Conservation (phyloP, 2,113 vertebrate species). For the Bagarius yarrelli region DNA sequence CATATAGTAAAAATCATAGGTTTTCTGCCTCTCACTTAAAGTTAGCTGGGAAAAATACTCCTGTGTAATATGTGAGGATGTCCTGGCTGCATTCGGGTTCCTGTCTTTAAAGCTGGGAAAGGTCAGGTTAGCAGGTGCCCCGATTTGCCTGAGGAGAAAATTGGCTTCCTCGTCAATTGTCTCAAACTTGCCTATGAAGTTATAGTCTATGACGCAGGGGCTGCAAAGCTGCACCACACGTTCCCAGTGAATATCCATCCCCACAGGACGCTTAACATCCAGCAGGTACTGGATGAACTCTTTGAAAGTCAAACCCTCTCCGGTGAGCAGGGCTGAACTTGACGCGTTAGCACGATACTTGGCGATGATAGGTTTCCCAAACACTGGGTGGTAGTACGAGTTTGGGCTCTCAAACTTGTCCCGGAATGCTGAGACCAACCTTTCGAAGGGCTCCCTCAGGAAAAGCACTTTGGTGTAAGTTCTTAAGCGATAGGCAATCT, state of each 20-base stretch:
- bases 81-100: slow-evolving; percentile 77
- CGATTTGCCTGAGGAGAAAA: slow-evolving; percentile 83
- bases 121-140: slow-evolving; percentile 72
- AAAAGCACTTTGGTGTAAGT: slow-evolving; percentile 93
- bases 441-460: slow-evolving; percentile 89
- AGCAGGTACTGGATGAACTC: slow-evolving; percentile 93
- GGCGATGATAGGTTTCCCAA: slow-evolving; percentile 85
- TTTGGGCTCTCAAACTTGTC: slow-evolving; percentile 93
- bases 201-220: slow-evolving; percentile 89
- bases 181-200: slow-evolving; percentile 93
- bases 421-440: slow-evolving; percentile 89
- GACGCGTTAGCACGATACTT: slow-evolving; percentile 78
- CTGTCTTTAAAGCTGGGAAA: slow-evolving; percentile 79
- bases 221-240: slow-evolving; percentile 88
- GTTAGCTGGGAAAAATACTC: slow-evolving; percentile 85
- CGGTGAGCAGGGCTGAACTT: slow-evolving; percentile 74
- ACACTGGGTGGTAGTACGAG: slow-evolving; percentile 87
- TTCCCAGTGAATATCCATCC: slow-evolving; percentile 97
- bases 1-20: slow-evolving; percentile 92
- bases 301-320: slow-evolving; percentile 86
- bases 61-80: slow-evolving; percentile 60
- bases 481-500: slow-evolving; percentile 87
- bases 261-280: slow-evolving; percentile 85
- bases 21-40: slow-evolving; percentile 88
- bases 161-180: slow-evolving; percentile 88